These are phyloP conservation scores for Saturnia pavonia DNA, from an alignment of 2,888 invertebrate genomes.

Conservation along the genomic window DNA sequence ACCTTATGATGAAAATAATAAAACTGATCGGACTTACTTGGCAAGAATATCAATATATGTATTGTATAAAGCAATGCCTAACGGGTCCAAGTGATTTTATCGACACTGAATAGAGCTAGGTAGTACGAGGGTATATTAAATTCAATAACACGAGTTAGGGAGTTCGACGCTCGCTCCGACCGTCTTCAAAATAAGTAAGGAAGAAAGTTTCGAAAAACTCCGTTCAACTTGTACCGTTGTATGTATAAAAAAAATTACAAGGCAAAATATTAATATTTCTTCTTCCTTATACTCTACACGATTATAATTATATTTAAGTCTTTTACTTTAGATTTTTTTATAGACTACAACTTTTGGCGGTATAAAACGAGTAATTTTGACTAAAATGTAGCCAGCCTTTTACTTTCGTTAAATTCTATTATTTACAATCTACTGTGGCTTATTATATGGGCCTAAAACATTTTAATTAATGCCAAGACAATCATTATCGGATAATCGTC, in stretches of 20 bases:
- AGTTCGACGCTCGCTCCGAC: slow-evolving; percentile 78
- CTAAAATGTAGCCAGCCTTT: too few relatives aligned
- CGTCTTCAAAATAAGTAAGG: slow-evolving; percentile 79
- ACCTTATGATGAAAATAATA: neutral
- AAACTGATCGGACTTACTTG: neutral
- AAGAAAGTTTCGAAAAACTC: slow-evolving; percentile 76
- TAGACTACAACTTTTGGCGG: too few relatives aligned
- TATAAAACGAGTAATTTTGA: too few relatives aligned
- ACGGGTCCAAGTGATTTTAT: slow-evolving; percentile 66
- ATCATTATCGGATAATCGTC: too few relatives aligned
- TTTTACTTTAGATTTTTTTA: too few relatives aligned
- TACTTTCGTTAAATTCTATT: too few relatives aligned
- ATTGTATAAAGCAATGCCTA: slow-evolving; percentile 41
- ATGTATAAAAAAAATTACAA: slow-evolving; percentile 61
- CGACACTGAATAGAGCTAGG: slow-evolving; percentile 67
- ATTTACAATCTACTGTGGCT: too few relatives aligned
- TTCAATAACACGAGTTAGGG: slow-evolving; percentile 81
- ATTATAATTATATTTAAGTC: slow-evolving; percentile 6
- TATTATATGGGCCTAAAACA: too few relatives aligned
- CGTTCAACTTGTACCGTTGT: slow-evolving; percentile 69
- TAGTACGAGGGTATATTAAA: slow-evolving; percentile 76
- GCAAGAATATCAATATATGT: neutral
- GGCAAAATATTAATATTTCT: slow-evolving; percentile 44
- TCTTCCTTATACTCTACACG: neutral
- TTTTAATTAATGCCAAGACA: too few relatives aligned